Conservation (phyloP, 2,888 invertebrate genomes). For the Gari tellinella region DNA sequence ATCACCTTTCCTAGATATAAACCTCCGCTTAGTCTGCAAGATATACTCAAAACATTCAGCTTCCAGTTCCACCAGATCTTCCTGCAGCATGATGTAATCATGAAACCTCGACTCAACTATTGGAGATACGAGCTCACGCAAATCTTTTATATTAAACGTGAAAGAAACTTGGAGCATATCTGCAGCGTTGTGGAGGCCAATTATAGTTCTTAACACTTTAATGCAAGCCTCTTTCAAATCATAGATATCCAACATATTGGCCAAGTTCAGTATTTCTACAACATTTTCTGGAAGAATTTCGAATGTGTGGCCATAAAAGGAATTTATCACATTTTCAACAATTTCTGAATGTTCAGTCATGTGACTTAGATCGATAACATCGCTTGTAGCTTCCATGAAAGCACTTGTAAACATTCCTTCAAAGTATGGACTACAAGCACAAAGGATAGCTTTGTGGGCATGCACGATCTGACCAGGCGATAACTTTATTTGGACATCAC, state of each 20-base stretch:
- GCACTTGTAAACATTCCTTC: constrained; percentile 41
- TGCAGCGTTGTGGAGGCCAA: too few species aligned
- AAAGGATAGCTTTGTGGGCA: constrained; percentile 39
- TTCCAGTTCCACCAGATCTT: constrained; percentile 14
- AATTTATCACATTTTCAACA: constrained; percentile 31
- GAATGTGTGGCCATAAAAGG: constrained; percentile 38
- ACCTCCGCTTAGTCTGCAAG: too few species aligned
- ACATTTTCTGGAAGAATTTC: constrained; percentile 34
- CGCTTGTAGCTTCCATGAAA: constrained; percentile 37
- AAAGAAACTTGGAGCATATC: too few species aligned
- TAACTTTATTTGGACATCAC: too few species aligned
- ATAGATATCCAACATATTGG: constrained; percentile 16
- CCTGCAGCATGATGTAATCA: constrained; percentile 37
- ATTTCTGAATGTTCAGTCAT: constrained; percentile 28
- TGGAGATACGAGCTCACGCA: constrained; percentile 23
- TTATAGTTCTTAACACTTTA: too few species aligned
- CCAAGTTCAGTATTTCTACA: constrained; percentile 32
- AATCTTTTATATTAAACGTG: constrained; percentile 5
- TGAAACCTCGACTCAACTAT: constrained; percentile 32
- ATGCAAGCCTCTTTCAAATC: too few species aligned
- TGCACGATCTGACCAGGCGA: constrained; percentile 10
- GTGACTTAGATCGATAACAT: constrained; percentile 28
- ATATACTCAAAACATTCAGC: constrained; percentile 18
- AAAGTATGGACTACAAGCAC: constrained; percentile 30
- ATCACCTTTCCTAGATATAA: too few species aligned